phyloP scores from a whole-genome alignment of 2,888 invertebrate species.

The Amorpha juglandis region DNA sequence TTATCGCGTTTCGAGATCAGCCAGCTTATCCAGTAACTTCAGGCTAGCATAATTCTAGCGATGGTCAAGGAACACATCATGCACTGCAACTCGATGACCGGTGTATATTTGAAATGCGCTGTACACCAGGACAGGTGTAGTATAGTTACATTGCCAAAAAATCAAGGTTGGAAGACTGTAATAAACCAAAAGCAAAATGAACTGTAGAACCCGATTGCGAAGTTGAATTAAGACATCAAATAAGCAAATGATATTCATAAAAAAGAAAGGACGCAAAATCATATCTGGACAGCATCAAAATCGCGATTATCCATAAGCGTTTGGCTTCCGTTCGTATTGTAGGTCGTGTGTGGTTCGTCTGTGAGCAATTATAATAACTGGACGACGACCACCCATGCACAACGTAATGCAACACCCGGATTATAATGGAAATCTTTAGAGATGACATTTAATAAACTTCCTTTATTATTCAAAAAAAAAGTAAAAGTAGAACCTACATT shows the following conservation, averaged over 20 bases:
- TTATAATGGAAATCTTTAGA: constrained; percentile 54
- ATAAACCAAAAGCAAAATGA: too few relatives aligned
- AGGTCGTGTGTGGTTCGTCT: constrained; percentile 56
- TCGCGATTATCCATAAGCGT: constrained; percentile 26
- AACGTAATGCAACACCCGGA: constrained; percentile 70
- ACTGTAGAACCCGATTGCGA: too few relatives aligned
- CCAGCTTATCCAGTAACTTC: too few relatives aligned
- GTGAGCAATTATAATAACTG: constrained; percentile 61
- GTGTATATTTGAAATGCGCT: too few relatives aligned
- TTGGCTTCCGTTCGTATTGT: constrained; percentile 38
- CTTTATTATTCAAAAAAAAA: neutral
- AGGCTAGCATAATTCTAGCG: too few relatives aligned
- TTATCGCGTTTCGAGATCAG: too few relatives aligned
- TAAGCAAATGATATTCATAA: neutral
- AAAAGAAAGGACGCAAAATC: neutral
- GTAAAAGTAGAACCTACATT: neutral
- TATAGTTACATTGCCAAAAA: too few relatives aligned
- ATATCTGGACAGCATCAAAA: constrained; percentile 8
- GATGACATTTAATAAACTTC: constrained; percentile 27
- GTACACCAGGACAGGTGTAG: too few relatives aligned
- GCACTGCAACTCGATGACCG: too few relatives aligned
- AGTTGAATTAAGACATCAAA: neutral
- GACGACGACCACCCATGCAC: constrained; percentile 70
- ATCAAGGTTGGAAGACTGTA: too few relatives aligned
- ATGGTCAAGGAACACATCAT: too few relatives aligned